These are phyloP conservation scores for Orthonevra nobilis DNA, from an alignment of 2,888 invertebrate species.

Conservation along the genomic window DNA sequence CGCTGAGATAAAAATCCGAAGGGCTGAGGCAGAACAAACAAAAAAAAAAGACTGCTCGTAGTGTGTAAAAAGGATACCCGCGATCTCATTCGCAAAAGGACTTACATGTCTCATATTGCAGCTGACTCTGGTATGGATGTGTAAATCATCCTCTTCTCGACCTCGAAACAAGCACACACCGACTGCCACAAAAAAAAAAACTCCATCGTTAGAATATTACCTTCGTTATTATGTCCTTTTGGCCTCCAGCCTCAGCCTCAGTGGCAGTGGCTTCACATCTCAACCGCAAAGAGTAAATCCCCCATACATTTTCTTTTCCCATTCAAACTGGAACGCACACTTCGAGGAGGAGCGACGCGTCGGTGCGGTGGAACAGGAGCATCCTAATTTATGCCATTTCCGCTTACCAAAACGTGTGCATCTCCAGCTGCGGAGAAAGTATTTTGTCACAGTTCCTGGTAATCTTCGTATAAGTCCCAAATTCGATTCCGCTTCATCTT, in stretches of 20 bases:
- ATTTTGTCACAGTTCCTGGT: not conserved
- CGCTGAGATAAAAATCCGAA: too few relatives aligned
- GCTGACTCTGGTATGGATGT: slow-evolving; percentile 14
- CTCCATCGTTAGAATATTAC: slow-evolving; percentile 44
- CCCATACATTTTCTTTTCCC: slow-evolving; percentile 24
- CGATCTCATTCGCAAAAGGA: too few relatives aligned
- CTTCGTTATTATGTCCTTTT: slow-evolving; percentile 39
- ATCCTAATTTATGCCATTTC: slow-evolving; percentile 31
- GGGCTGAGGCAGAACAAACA: slow-evolving; percentile 1
- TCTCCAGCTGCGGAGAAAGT: not conserved
- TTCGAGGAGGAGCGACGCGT: not conserved
- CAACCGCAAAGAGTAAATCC: slow-evolving; percentile 37
- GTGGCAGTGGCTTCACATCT: slow-evolving; percentile 26
- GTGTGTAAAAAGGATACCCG: too few relatives aligned
- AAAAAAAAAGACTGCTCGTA: too few relatives aligned
- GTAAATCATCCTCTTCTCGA: slow-evolving; percentile 37
- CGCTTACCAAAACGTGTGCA: slow-evolving; percentile 16
- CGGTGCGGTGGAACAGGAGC: not conserved
- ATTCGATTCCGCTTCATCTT: slow-evolving; percentile 23
- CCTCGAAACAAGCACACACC: slow-evolving; percentile 45
- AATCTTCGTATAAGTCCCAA: not conserved
- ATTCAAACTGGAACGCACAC: not conserved
- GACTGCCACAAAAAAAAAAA: slow-evolving; percentile 4
- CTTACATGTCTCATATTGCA: too few relatives aligned
- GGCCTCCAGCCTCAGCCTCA: slow-evolving; percentile 19